Evolutionary conservation across 2,888 invertebrate genomes (phyloP).

Genomic region (Ceraclea dissimilis): DNA sequence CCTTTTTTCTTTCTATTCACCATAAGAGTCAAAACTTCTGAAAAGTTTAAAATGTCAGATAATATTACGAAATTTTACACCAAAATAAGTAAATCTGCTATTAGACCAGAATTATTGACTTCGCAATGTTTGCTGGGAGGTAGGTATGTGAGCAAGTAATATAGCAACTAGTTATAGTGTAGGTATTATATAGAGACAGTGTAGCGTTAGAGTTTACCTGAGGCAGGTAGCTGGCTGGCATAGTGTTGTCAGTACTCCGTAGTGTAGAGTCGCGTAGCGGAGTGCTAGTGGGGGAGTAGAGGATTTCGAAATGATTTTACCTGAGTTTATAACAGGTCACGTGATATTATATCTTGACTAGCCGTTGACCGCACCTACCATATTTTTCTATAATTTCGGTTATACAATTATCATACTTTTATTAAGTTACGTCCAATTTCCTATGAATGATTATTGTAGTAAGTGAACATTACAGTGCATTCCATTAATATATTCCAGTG

Average conservation of each 20-base stretch:
- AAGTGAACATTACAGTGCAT: neutral
- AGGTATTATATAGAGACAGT: too few species aligned
- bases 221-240: constrained; percentile 17
- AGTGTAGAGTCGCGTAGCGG: too few species aligned
- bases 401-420: neutral
- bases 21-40: too few species aligned
- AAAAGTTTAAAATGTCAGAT: too few species aligned
- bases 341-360: constrained; percentile 22
- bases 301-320: constrained; percentile 17
- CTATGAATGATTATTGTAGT: neutral
- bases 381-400: constrained; percentile 12
- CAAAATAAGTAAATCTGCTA: too few species aligned
- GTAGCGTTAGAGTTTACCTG: constrained; percentile 21
- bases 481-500: neutral
- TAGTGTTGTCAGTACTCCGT: neutral
- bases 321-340: constrained; percentile 20
- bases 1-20: too few species aligned
- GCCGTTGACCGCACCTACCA: constrained; percentile 24
- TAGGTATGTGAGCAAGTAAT: too few species aligned
- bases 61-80: too few species aligned
- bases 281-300: constrained; percentile 14
- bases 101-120: too few species aligned
- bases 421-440: neutral
- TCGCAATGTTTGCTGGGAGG: too few species aligned
- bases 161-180: too few species aligned